Conservation (phyloP, 2,888 invertebrate species). For the Drosophila macrothrix region DNA sequence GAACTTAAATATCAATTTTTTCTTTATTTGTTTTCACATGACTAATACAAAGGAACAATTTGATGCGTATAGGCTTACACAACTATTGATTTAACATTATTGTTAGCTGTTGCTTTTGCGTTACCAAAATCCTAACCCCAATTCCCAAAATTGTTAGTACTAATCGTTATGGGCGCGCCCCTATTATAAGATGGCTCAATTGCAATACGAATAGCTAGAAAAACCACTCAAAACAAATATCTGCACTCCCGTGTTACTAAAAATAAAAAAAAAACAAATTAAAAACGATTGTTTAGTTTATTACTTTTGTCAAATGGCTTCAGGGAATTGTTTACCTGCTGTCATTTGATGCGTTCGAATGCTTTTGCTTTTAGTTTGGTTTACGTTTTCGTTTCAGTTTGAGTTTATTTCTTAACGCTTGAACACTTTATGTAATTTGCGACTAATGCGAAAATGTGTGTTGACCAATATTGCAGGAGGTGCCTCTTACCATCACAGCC, state of each 20-base stretch:
- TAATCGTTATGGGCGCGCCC: conserved; percentile 26
- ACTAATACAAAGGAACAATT: not conserved
- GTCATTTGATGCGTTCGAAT: conserved; percentile 71
- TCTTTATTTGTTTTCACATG: not conserved
- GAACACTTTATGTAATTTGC: not conserved
- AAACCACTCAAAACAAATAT: conserved; percentile 26
- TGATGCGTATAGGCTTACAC: conserved; percentile 1
- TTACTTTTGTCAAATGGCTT: conserved; percentile 24
- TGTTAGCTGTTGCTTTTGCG: conserved; percentile 8
- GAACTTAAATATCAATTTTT: not conserved
- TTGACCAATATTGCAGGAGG: conserved; percentile 78
- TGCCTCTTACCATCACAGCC: conserved; percentile 85
- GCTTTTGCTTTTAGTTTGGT: conserved; percentile 69
- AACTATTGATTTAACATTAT: conserved; percentile 11
- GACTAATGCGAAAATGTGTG: conserved; percentile 32
- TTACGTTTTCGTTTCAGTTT: conserved; percentile 49
- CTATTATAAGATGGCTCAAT: conserved; percentile 10
- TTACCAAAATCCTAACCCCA: conserved; percentile 15
- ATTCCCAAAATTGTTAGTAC: conserved; percentile 15
- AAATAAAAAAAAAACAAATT: not conserved
- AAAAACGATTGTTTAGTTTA: conserved; percentile 32
- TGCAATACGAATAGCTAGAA: conserved; percentile 32
- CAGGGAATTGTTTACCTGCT: conserved; percentile 18
- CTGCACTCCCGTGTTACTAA: conserved; percentile 59
- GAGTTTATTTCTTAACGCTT: conserved; percentile 51